Conservation (phyloP, 2,113 vertebrate species). For the Triplophysa dalaica region DNA sequence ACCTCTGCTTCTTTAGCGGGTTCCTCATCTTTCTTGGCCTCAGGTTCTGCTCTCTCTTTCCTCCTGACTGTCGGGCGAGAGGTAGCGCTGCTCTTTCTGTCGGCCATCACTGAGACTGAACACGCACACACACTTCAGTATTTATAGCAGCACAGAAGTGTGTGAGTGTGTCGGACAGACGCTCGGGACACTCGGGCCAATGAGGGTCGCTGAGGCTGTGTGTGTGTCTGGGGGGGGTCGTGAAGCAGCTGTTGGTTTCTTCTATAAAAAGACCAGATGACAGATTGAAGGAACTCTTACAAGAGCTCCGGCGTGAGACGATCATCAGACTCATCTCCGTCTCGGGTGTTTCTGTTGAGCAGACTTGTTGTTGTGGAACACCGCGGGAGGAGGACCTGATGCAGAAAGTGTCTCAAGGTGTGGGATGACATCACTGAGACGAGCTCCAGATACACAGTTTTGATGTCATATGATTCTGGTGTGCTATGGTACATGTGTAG, state of each 20-base stretch:
- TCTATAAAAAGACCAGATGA: conserved; percentile 38
- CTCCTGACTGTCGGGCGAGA: conserved; percentile 21
- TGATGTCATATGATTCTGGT: no score
- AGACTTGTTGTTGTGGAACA: no score
- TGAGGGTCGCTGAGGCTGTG: background rate
- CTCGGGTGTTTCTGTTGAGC: no score
- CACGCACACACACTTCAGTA: conserved; percentile 19
- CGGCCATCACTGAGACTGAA: conserved; percentile 24
- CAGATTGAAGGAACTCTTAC: background rate
- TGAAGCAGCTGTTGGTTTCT: background rate
- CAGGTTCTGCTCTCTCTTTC: conserved; percentile 35
- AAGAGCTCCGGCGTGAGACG: background rate
- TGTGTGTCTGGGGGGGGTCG: background rate
- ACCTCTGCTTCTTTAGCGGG: conserved; percentile 23
- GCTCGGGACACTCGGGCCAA: no score
- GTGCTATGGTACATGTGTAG: no score
- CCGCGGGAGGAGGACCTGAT: no score
- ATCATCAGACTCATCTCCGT: background rate
- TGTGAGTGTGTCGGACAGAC: background rate
- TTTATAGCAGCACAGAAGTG: conserved; percentile 40
- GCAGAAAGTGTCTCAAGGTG: no score
- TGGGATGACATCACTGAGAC: no score
- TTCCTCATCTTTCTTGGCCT: conserved; percentile 31
- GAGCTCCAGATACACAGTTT: no score
- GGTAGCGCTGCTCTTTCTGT: conserved; percentile 37